These are phyloP conservation scores for Caretta caretta DNA, from an alignment of 2,113 vertebrate species.

Conservation along the genomic window DNA sequence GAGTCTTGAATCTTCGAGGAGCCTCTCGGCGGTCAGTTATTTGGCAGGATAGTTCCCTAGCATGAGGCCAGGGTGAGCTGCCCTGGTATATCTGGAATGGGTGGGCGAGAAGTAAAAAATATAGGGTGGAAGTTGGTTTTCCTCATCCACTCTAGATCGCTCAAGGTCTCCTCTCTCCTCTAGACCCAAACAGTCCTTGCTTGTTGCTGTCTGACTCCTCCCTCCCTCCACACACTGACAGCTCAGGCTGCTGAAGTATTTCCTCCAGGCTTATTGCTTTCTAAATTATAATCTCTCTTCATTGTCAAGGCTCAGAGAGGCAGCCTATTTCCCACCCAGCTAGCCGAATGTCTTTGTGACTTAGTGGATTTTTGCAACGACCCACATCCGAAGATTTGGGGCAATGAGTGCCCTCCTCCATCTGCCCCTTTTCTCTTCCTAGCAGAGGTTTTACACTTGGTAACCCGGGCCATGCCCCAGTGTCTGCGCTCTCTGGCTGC, in stretches of 20 bases:
- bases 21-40: not conserved
- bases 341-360: not conserved
- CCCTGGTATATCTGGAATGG: not conserved
- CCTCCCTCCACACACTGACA: not conserved
- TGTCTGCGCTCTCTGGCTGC: not conserved
- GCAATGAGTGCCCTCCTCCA: not conserved
- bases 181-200: rapidly evolving
- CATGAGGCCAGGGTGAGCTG: not conserved
- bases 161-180: rapidly evolving
- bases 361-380: not conserved
- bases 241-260: not conserved
- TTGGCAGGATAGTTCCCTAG: not conserved
- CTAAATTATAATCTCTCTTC: rapidly evolving
- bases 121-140: too few species aligned
- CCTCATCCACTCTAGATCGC: not conserved
- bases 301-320: rapidly evolving
- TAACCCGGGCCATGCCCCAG: not conserved
- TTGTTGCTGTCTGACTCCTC: not conserved
- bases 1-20: not conserved
- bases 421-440: not conserved
- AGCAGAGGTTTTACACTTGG: not conserved
- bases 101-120: not conserved
- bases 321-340: not conserved
- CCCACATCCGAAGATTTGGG: too few species aligned
- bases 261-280: rapidly evolving